phyloP scores from a whole-genome alignment of 2,888 invertebrate genomes.

The Notodonta ziczac region DNA sequence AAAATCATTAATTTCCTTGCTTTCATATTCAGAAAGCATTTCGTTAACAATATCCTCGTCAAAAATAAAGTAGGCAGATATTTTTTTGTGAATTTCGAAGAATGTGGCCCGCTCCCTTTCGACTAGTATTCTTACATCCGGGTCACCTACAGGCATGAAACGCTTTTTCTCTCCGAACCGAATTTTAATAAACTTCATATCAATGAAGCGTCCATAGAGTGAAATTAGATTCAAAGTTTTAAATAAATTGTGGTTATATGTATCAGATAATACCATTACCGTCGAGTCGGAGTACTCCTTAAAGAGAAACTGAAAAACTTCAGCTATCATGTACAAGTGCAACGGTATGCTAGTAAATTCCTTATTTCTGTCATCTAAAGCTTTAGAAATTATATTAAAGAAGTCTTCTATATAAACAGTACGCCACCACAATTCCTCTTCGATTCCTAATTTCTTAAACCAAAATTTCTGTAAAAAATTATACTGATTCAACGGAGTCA shows the following conservation, averaged over 20 bases:
- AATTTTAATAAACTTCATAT: slow-evolving; percentile 30
- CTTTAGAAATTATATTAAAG: slow-evolving; percentile 12
- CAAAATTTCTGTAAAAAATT: slow-evolving; percentile 3
- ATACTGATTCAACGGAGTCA: not conserved
- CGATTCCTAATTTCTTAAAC: not conserved
- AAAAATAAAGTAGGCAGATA: slow-evolving; percentile 22
- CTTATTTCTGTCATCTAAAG: slow-evolving; percentile 12
- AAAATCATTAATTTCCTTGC: slow-evolving; percentile 15
- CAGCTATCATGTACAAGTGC: slow-evolving; percentile 34
- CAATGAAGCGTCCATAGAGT: slow-evolving; percentile 27
- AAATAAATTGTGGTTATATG: slow-evolving; percentile 12
- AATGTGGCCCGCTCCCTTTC: slow-evolving; percentile 22
- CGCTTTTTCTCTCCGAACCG: slow-evolving; percentile 34
- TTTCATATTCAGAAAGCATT: slow-evolving; percentile 14
- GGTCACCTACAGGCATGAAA: slow-evolving; percentile 24
- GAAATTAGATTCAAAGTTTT: slow-evolving; percentile 18
- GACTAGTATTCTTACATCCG: slow-evolving; percentile 26
- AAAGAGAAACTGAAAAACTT: slow-evolving; percentile 23
- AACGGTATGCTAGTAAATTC: slow-evolving; percentile 30
- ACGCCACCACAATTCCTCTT: slow-evolving; percentile 5
- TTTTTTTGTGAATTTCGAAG: slow-evolving; percentile 20
- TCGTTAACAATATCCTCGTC: slow-evolving; percentile 6
- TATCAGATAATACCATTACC: not conserved
- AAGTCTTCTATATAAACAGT: slow-evolving; percentile 9
- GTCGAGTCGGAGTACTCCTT: slow-evolving; percentile 3